Percentiles rank a stretch among this genome's conserved stretches.
Evolutionary conservation across 2,797 vertebrate genomes (phyloP).

Genomic region (Poliocrania exsul): DNA sequence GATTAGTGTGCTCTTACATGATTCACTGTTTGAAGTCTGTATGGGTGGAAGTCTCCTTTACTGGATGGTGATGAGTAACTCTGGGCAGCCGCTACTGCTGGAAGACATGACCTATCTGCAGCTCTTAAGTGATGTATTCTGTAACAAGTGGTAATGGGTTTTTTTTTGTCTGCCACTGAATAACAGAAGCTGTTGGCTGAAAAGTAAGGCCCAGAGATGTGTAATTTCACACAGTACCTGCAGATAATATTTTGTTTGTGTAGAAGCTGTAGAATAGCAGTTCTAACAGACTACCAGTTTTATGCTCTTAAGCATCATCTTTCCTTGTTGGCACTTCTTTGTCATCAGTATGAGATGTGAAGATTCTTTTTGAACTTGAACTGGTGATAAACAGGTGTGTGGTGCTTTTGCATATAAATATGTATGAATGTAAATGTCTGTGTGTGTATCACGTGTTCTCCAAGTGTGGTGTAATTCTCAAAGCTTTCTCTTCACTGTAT

Average conservation of each 20-base stretch:
- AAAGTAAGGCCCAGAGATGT: background rate
- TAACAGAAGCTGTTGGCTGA: background rate
- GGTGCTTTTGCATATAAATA: background rate
- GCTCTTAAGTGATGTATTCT: background rate
- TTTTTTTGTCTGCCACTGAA: background rate
- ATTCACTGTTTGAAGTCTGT: background rate
- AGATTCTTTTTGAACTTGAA: background rate
- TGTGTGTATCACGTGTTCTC: background rate
- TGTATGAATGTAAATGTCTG: background rate
- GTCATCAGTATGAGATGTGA: background rate
- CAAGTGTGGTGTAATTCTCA: background rate
- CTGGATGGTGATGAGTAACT: background rate
- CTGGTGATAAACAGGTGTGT: background rate
- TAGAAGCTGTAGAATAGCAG: background rate
- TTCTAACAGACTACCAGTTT: background rate
- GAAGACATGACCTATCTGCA: background rate
- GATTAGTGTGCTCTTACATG: background rate
- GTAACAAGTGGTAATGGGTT: background rate
- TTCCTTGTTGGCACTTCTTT: background rate
- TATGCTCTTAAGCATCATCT: background rate
- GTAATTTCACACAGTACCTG: background rate
- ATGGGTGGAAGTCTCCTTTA: background rate
- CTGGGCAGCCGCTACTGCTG: background rate
- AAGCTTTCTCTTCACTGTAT: background rate
- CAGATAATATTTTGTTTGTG: background rate